Evolutionary conservation across 2,888 invertebrate species (phyloP).

Genomic region (Julus scandinavius): DNA sequence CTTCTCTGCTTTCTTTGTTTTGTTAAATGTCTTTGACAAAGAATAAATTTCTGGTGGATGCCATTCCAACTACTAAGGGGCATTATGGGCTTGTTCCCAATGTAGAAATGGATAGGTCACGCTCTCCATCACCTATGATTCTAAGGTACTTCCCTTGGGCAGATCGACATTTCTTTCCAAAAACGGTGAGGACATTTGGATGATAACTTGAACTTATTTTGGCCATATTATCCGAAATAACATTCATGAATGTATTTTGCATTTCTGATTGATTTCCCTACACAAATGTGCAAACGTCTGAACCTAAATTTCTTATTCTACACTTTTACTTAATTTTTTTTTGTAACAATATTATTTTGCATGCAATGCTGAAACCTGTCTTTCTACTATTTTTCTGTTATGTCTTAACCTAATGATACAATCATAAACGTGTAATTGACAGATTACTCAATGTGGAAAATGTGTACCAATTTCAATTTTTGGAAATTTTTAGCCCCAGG

Average conservation of each 20-base stretch:
- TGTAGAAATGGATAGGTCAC: constrained; percentile 28
- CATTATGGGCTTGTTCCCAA: constrained; percentile 56
- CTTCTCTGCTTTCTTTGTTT: constrained; percentile 53
- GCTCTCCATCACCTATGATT: constrained; percentile 48
- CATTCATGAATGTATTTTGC: not conserved
- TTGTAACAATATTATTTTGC: no score
- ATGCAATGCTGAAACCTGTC: not conserved
- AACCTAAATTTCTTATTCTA: no score
- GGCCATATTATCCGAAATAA: not conserved
- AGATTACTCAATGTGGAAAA: no score
- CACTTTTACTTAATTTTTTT: no score
- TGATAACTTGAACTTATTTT: not conserved
- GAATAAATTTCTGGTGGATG: constrained; percentile 56
- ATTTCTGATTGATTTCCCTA: no score
- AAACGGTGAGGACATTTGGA: constrained; percentile 54
- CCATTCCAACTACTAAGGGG: constrained; percentile 54
- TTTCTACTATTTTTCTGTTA: not conserved
- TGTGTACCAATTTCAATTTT: no score
- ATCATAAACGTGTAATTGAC: no score
- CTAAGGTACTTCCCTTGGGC: constrained; percentile 55
- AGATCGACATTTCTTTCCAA: constrained; percentile 49
- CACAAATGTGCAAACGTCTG: no score
- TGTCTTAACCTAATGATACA: not conserved
- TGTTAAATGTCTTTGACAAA: constrained; percentile 32
- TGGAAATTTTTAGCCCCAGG: not conserved